Evolutionary conservation across 2,888 invertebrate genomes (phyloP).

Genomic region (Agelastica alni): DNA sequence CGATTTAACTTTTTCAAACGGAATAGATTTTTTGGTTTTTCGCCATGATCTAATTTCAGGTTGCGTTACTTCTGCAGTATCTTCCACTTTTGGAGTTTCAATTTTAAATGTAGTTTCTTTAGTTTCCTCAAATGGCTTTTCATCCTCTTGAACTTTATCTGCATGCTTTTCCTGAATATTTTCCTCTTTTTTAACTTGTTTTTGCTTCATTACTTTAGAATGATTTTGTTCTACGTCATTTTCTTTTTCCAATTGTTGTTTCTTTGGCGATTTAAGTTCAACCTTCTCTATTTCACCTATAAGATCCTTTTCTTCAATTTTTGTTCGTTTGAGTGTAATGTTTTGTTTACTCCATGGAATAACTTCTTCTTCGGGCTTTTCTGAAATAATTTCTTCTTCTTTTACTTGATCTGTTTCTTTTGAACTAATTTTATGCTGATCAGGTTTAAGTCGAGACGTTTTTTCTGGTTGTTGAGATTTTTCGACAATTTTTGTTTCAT

Average conservation of each 20-base stretch:
- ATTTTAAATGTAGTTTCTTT: conserved; percentile 62
- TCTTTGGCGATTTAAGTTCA: conserved; percentile 23
- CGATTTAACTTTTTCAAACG: too few species aligned
- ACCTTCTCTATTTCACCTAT: conserved; percentile 59
- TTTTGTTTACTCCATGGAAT: conserved; percentile 69
- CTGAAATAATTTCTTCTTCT: neutral
- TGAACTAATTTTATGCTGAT: too few species aligned
- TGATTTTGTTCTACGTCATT: conserved; percentile 24
- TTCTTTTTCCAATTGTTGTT: conserved; percentile 13
- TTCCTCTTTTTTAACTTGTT: conserved; percentile 4
- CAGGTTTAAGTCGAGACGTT: conserved; percentile 9
- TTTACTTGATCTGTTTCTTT: neutral
- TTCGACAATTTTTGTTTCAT: conserved; percentile 42
- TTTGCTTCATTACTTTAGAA: conserved; percentile 38
- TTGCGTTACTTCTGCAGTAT: neutral
- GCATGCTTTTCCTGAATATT: conserved; percentile 11
- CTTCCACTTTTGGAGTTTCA: conserved; percentile 51
- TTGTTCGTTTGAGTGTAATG: conserved; percentile 57
- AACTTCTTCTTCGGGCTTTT: conserved; percentile 11
- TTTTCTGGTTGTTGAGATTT: conserved; percentile 6
- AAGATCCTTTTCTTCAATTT: conserved; percentile 34
- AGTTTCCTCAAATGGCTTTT: conserved; percentile 25
- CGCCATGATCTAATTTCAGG: conserved; percentile 19
- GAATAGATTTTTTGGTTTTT: conserved; percentile 10
- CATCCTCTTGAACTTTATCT: conserved; percentile 9